Evolutionary conservation across 2,888 invertebrate species (phyloP).

Genomic region (Sycophila texana): DNA sequence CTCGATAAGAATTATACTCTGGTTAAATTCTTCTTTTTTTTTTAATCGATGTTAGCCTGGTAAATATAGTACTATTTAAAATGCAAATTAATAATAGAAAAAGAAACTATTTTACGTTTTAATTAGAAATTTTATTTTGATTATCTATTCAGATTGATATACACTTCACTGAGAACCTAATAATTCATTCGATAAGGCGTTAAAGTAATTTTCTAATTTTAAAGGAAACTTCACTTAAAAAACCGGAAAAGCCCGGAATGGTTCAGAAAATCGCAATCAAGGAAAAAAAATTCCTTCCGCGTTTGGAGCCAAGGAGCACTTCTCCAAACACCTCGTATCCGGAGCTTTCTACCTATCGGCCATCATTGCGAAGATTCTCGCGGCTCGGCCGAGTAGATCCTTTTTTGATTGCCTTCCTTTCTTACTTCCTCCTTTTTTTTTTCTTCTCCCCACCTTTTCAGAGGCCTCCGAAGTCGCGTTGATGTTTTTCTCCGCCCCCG

Average conservation of each 20-base stretch:
- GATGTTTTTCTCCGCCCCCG: conserved; percentile 3
- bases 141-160: too few relatives aligned
- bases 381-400: conserved; percentile 59
- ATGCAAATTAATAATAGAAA: too few relatives aligned
- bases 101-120: too few relatives aligned
- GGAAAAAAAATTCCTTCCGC: conserved; percentile 10
- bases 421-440: conserved; percentile 37
- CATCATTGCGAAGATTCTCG: conserved; percentile 33
- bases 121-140: too few relatives aligned
- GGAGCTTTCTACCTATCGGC: not conserved
- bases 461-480: conserved; percentile 27
- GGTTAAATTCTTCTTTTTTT: not conserved
- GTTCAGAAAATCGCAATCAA: conserved; percentile 15
- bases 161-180: too few relatives aligned
- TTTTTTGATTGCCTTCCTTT: conserved; percentile 65
- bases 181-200: too few relatives aligned
- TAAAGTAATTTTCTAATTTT: too few relatives aligned
- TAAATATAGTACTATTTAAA: too few relatives aligned
- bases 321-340: conserved; percentile 21
- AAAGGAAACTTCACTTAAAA: too few relatives aligned
- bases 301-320: conserved; percentile 24
- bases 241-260: not conserved
- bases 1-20: conserved; percentile 50
- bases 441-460: conserved; percentile 9
- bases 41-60: not conserved